Evolutionary conservation across 2,797 vertebrate genomes (phyloP), one percentile per base, ranked within the genome.

Genomic region (Paguma larvata): DNA sequence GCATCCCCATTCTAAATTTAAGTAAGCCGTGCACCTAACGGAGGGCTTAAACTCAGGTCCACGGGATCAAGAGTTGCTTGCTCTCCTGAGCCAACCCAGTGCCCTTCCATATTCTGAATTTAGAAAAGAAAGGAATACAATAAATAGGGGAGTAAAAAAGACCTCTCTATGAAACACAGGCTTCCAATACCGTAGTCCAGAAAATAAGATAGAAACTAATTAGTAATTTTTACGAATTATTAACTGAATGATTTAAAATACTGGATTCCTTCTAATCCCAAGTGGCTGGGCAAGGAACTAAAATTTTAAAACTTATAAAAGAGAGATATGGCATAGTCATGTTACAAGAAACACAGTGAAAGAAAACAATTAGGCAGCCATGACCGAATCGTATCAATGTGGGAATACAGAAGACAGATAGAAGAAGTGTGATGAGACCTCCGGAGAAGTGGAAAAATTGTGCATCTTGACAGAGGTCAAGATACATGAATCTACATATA

Each of bases 171-270:
- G 8, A 89, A 83, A 41, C 62, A 65, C 18, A 62, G 70, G 77
- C 19, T 90, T 89, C 80, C 79, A 75, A 78, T 79, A 65, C 5
- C 32, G 56, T 53, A 6, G 23, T 73, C 86, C 63, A 89, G 62
- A 79, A 72, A 85, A 91, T 78, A 82, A 92, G 78, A 84, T n/a
- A 38, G n/a, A 56, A 94, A 91, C 70, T 72, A 72, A 78, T 30
- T n/a, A 70, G 8, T 63, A n/a, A 83, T n/a, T 19, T 80, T 65
- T 65, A 53, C 78, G 46, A 70, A 59, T 67, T 68, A 53, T 18
- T 88, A 95, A 41, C 41, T 21, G 13, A 65, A 89, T 32, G 44
- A 46, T 2, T 90, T 82, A 75, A 80, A 91, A 75, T 85, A 89
- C 14, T 70, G 18, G 19, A 79, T 63, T 30, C 21, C 18, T 92